These are phyloP conservation scores for Plagodis pulveraria DNA, from an alignment of 2,888 invertebrate genomes.

Conservation along the genomic window DNA sequence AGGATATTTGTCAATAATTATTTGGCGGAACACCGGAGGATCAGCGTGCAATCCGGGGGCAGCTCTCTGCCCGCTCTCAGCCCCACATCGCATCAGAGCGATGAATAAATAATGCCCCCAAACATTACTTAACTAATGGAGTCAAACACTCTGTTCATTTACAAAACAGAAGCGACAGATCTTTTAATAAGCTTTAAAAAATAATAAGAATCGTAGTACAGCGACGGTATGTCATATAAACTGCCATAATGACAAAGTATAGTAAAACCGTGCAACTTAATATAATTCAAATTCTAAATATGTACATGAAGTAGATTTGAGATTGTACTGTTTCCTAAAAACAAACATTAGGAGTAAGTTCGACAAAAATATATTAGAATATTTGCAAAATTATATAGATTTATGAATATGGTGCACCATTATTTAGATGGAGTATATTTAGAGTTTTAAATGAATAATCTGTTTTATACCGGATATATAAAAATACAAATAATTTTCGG, in stretches of 20 bases:
- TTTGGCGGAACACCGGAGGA: conserved; percentile 85
- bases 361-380: conserved; percentile 40
- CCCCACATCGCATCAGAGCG: conserved; percentile 82
- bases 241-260: conserved; percentile 35
- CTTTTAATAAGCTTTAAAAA: conserved; percentile 30
- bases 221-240: conserved; percentile 23
- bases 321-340: conserved; percentile 63
- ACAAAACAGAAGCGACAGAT: conserved; percentile 34
- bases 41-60: conserved; percentile 84
- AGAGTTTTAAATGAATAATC: conserved; percentile 50
- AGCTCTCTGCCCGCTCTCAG: conserved; percentile 82
- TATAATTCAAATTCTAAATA: conserved; percentile 48
- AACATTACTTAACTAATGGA: conserved; percentile 26
- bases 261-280: conserved; percentile 37
- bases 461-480: conserved; percentile 51
- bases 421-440: conserved; percentile 66
- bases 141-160: conserved; percentile 12
- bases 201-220: conserved; percentile 2
- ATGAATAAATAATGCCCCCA: conserved; percentile 65
- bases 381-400: conserved; percentile 69
- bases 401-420: conserved; percentile 79
- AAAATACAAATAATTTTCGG: conserved; percentile 45
- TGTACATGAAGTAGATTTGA: conserved; percentile 67
- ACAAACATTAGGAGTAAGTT: conserved; percentile 49
- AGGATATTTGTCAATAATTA: conserved; percentile 86